Percentiles rank a stretch among this genome's conserved stretches.
These are phyloP conservation scores for Petrosia ficiformis DNA, from an alignment of 37 sponge, comb jelly and placozoan genomes.

Conservation along the genomic window DNA sequence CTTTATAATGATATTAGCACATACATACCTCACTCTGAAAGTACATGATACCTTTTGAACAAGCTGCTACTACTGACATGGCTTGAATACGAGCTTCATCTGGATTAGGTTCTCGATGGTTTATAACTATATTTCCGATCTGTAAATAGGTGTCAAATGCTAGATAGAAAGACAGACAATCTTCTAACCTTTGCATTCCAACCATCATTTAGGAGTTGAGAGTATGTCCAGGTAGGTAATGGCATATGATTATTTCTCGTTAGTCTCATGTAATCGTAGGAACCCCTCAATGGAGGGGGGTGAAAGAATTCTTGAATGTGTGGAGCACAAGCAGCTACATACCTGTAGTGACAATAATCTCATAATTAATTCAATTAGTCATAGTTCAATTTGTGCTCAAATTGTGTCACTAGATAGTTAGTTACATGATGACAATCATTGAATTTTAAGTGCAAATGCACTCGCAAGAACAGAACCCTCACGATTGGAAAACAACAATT, in stretches of 20 bases:
- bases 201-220: slow-evolving; percentile 41
- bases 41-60: slow-evolving; percentile 72
- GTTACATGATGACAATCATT: no score
- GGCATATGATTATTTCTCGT: slow-evolving; percentile 72
- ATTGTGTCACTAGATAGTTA: background rate
- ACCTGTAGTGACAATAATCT: slow-evolving; percentile 25
- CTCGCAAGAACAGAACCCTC: no score
- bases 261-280: slow-evolving; percentile 67
- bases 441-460: no score
- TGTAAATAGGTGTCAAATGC: slow-evolving; percentile 5
- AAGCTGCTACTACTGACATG: slow-evolving; percentile 67
- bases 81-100: slow-evolving; percentile 60
- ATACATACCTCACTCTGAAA: slow-evolving; percentile 53
- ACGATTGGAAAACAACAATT: no score
- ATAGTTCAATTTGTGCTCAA: background rate
- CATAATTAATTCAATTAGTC: background rate
- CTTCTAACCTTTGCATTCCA: slow-evolving; percentile 28
- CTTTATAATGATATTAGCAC: background rate
- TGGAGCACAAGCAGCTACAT: slow-evolving; percentile 74
- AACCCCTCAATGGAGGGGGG: slow-evolving; percentile 60
- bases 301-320: slow-evolving; percentile 60
- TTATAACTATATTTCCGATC: slow-evolving; percentile 34
- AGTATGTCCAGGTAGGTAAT: slow-evolving; percentile 43
- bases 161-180: background rate
- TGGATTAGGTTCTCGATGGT: slow-evolving; percentile 44